phyloP scores from a whole-genome alignment of 2,797 vertebrate species.

The Cyprinodon diabolis region DNA sequence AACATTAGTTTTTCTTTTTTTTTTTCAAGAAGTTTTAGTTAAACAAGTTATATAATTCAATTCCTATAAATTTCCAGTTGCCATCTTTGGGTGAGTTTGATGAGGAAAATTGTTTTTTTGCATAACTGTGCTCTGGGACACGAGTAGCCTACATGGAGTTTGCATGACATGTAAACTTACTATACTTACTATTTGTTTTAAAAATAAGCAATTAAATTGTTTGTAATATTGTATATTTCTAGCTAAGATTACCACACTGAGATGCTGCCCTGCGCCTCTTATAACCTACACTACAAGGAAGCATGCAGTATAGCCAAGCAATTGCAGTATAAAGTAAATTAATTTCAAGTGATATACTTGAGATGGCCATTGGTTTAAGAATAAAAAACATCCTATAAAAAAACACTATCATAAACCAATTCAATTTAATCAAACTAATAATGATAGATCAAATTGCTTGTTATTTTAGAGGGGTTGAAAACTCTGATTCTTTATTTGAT shows the following conservation, averaged over 20 bases:
- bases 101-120: too few relatives aligned
- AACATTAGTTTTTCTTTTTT: too few relatives aligned
- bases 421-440: background rate
- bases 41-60: background rate
- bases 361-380: background rate
- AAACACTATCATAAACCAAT: background rate
- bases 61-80: background rate
- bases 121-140: background rate
- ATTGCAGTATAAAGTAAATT: background rate
- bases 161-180: background rate
- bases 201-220: background rate
- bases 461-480: background rate
- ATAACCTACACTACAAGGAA: background rate
- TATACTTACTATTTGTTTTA: background rate
- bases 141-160: background rate
- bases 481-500: background rate
- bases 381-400: background rate
- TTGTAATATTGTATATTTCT: background rate
- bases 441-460: background rate
- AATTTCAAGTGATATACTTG: background rate
- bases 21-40: too few relatives aligned
- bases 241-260: too few relatives aligned
- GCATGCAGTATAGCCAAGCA: background rate
- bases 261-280: too few relatives aligned
- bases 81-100: background rate